Evolutionary conservation across 1,140 invertebrate genomes (phyloP).

Genomic region (Antheraea mylitta): DNA sequence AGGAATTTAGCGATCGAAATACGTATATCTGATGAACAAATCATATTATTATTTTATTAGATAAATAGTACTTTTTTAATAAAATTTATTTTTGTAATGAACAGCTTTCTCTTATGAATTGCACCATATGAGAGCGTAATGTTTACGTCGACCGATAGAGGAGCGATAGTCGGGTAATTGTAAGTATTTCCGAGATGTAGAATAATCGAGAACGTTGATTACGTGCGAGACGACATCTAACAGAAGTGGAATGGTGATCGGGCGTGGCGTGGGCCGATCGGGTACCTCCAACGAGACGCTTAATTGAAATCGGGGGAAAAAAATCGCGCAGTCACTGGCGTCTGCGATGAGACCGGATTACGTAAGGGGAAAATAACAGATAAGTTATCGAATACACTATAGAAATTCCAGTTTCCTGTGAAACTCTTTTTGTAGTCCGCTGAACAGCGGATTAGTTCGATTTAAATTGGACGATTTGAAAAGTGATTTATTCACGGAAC

Average conservation of each 20-base stretch:
- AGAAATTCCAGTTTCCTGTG: not conserved
- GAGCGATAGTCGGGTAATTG: constrained; percentile 59
- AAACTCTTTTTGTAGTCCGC: no score
- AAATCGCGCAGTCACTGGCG: not conserved
- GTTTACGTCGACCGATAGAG: constrained; percentile 42
- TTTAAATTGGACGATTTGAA: no score
- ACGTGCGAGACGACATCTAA: constrained; percentile 59
- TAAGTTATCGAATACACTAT: not conserved
- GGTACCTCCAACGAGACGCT: not conserved
- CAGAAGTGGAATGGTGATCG: constrained; percentile 29
- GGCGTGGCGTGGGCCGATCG: not conserved
- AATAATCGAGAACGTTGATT: constrained; percentile 61
- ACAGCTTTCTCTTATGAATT: constrained; percentile 16
- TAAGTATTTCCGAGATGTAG: constrained; percentile 63
- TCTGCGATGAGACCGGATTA: not conserved
- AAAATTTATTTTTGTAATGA: no score
- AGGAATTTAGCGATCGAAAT: no score
- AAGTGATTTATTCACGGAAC: no score
- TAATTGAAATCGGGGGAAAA: constrained; percentile 1
- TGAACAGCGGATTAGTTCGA: no score
- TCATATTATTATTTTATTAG: no score
- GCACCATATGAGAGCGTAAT: constrained; percentile 52
- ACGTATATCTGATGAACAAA: no score
- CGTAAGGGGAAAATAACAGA: not conserved
- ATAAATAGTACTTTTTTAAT: no score